These are phyloP conservation scores for Amphilophus citrinellus DNA, from an alignment of 2,113 vertebrate genomes.

Conservation along the genomic window DNA sequence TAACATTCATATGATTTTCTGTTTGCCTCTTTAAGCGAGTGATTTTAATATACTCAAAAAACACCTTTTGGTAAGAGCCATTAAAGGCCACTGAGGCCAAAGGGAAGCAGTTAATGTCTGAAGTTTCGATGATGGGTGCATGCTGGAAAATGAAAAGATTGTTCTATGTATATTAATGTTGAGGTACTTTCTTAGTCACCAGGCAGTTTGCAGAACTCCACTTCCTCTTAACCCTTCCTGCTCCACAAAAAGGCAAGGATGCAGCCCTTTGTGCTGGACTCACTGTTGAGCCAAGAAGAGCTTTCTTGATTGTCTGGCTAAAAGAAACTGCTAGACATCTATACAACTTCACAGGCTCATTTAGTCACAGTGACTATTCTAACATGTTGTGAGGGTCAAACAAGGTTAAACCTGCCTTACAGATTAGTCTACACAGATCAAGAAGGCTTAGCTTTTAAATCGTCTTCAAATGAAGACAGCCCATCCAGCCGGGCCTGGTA, in stretches of 20 bases:
- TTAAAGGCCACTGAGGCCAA: not conserved
- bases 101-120: not conserved
- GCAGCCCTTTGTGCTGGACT: not conserved
- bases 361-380: not conserved
- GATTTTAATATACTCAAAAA: not conserved
- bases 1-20: not conserved
- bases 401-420: not conserved
- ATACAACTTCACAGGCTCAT: not conserved
- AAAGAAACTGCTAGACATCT: not conserved
- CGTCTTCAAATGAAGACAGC: not conserved
- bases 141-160: not conserved
- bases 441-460: rapidly evolving
- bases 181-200: conserved; percentile 62
- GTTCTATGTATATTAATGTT: conserved; percentile 33
- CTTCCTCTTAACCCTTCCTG: conserved; percentile 78
- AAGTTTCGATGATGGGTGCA: not conserved
- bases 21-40: not conserved
- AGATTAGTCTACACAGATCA: not conserved
- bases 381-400: not conserved
- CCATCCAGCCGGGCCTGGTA: conserved; percentile 23
- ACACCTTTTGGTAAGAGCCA: not conserved
- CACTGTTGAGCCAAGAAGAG: conserved; percentile 9
- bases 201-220: conserved; percentile 51
- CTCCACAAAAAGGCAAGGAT: conserved; percentile 23
- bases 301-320: not conserved